Base-by-base conservation (phyloP, 2,888 invertebrate species). In the Amblyteles armatorius region DNA sequence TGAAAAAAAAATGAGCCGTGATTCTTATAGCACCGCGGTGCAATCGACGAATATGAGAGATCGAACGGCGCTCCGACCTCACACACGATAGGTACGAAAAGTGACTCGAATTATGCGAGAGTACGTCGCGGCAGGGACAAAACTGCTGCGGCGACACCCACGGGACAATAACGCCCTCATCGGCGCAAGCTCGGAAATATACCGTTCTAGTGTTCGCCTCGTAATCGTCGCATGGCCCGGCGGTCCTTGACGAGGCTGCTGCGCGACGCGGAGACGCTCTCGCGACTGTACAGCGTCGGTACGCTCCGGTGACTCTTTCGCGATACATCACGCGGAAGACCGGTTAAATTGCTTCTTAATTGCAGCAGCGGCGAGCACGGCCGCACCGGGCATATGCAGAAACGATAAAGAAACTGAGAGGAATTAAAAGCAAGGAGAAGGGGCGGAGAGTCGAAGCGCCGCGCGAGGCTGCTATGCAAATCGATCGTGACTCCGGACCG, bases 331-430 rank as follows among this genome's bases (percentile, higher is more conserved):
- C 82, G 68, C 82, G 80, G 80, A 83, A 85, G 85, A 85, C 86
- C 80, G 82, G 83, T 81, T 85, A 82, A 86, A 88, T 86, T 84
- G 86, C 85, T 85, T 77, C 86, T 86, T 88, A 87, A 88, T 88
- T 88, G 83, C 80, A 81, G 44, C 68, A 83, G 63, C 50, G 68
- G 72, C 77, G 74, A 72, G 73, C 60, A 79, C 76, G 73, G 57
- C 79, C n/a, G 5, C 48, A 63, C 63, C 48, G 73, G 72, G 55
- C 57, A 80, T 69, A 55, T 26, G 9, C 68, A 52, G 60, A 36
- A 65, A 84, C 79, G 67, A 78, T 84, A 81, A 76, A 82, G 76
- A 79, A 82, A 86, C 71, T 22, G 74, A 65, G 52, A 57, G 78
- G 22, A 50, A 79, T 26, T n/a, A 60, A 60, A 29, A 26, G 26